Base-by-base conservation (phyloP, 2,888 invertebrate genomes). In the Helleia helle region DNA sequence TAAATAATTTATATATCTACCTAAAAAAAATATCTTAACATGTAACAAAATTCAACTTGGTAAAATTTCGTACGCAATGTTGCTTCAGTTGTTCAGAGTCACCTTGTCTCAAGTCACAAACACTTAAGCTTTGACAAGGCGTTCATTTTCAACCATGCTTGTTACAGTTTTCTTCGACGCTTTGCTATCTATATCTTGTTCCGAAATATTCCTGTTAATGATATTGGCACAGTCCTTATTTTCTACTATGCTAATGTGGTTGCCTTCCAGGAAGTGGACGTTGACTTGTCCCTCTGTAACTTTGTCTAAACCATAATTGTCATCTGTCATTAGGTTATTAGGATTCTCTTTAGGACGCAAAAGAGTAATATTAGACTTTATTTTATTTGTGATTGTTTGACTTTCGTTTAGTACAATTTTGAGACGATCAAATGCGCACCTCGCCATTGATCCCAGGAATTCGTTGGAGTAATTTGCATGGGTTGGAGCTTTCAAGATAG, bases 211-310 rank as follows among this genome's bases (percentile, higher is more conserved):
- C 40, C 56, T 61, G n/a, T 50, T 52, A 14, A 52, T 50, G 25
- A 90, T 83, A 51, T 90, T 86, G 0, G 89, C 86, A 36, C 89
- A 72, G 50, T 87, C 87, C 36, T 86, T 79, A 55, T 89, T 91
- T 8, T 91, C 89, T 50, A 93, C 59, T 54, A 93, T 91, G 27
- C 88, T 88, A 0, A 87, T 64, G 55, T 94, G 93, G 59, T 91
- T 90, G 6, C 93, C 93, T 56, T 92, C 91, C n/a, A 91, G 73
- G 34, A 84, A 86, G 53, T 88, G 86, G 0, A 92, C 74, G 1
- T 85, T 83, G 0, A 92, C 85, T 2, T 79, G 77, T 0, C 83
- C 79, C 15, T 85, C 84, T 0, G 89, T 89, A 14, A 86, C 63
- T 62, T 87, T 84, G 0, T 87, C 86, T 0, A 93, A 64, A 11